Percentiles rank a stretch among this genome's conserved stretches.
Conservation (phyloP, 2,113 vertebrate species). For the Mugil cephalus region DNA sequence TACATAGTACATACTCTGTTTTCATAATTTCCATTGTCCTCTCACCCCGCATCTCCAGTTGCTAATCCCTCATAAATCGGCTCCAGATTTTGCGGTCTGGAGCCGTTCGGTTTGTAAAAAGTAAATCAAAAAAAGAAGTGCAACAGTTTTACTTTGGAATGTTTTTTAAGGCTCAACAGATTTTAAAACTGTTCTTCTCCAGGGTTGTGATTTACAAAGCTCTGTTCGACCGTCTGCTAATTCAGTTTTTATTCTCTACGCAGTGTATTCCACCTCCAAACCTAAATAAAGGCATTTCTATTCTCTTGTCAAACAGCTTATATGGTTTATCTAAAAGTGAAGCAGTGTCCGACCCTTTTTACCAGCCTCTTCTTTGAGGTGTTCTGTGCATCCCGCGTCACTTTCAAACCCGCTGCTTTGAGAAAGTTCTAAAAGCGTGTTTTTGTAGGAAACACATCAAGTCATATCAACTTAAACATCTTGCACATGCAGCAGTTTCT, state of each 20-base stretch:
- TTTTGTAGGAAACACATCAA: not conserved
- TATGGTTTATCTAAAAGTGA: conserved; percentile 38
- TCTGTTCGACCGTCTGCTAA: not conserved
- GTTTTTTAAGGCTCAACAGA: not conserved
- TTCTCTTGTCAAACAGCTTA: conserved; percentile 24
- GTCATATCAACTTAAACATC: not conserved
- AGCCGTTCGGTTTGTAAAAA: conserved; percentile 47
- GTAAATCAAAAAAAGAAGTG: conserved; percentile 22
- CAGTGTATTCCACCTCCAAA: conserved; percentile 7
- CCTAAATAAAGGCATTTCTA: conserved; percentile 34
- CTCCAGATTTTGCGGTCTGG: conserved; percentile 64
- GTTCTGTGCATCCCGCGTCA: no score
- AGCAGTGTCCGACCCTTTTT: conserved; percentile 22
- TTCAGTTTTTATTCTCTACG: not conserved
- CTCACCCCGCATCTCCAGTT: conserved; percentile 42
- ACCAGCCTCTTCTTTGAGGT: not conserved
- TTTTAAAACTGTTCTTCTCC: not conserved
- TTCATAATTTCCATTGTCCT: conserved; percentile 56
- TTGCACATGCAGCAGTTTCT: not conserved
- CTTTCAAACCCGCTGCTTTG: not conserved
- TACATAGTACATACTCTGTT: conserved; percentile 52
- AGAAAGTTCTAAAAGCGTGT: not conserved
- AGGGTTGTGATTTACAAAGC: conserved; percentile 8
- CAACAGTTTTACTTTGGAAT: conserved; percentile 18
- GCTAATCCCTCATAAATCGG: conserved; percentile 55